Conservation (phyloP, 2,113 vertebrate species). For the Malurus cyaneus region DNA sequence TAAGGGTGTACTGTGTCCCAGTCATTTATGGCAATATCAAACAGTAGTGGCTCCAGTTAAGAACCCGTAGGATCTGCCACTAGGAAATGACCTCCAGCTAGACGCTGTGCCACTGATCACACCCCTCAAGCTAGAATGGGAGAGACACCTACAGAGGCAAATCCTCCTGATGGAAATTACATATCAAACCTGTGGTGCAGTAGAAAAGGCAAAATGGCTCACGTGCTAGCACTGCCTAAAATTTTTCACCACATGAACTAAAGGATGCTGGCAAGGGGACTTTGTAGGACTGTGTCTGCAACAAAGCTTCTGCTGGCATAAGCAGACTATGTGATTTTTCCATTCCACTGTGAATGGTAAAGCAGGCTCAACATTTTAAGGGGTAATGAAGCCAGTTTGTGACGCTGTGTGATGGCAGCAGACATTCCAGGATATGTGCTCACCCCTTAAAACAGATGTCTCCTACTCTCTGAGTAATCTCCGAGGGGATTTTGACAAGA, state of each 20-base stretch:
- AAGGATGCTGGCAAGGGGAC: neutral
- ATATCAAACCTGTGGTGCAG: neutral
- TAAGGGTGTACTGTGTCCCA: neutral
- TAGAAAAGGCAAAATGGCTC: neutral
- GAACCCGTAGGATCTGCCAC: neutral
- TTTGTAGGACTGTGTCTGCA: neutral
- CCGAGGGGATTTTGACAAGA: constrained; percentile 6
- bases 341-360: neutral
- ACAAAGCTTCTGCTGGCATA: neutral
- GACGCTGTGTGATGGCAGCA: neutral
- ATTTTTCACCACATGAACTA: neutral
- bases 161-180: neutral
- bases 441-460: constrained; percentile 17
- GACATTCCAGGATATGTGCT: constrained; percentile 27
- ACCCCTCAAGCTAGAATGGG: fast-evolving
- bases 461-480: neutral
- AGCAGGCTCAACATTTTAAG: neutral
- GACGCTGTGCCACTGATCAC: neutral
- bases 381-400: neutral
- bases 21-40: neutral
- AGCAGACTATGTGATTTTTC: neutral
- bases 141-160: neutral
- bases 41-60: neutral
- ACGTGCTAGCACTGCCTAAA: fast-evolving
- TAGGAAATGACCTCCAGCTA: neutral